Percentiles rank a stretch among this genome's conserved stretches.
Evolutionary conservation across 2,797 vertebrate genomes (phyloP).

Genomic region (Crenichthys baileyi): DNA sequence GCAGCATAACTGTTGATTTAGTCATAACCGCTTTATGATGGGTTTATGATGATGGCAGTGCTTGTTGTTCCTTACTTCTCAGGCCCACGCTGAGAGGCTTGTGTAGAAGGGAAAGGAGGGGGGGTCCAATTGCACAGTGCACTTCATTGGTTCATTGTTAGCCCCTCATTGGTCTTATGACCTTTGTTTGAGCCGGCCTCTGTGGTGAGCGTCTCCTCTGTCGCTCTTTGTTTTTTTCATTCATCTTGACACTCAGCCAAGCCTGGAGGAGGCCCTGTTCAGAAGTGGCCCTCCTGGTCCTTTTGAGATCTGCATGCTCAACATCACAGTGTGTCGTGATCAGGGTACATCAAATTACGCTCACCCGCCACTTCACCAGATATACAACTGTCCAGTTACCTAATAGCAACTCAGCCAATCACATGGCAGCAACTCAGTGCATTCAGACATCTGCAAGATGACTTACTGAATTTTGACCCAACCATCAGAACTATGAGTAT

Average conservation of each 20-base stretch:
- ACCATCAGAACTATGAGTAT: not conserved
- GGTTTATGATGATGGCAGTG: conserved; percentile 48
- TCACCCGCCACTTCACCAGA: no score
- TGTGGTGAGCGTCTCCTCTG: conserved; percentile 26
- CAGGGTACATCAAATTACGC: no score
- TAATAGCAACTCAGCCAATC: no score
- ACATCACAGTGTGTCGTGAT: conserved; percentile 1
- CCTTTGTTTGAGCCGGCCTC: conserved; percentile 52
- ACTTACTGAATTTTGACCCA: not conserved
- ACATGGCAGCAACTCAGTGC: no score
- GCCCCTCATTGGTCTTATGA: conserved; percentile 61
- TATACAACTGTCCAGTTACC: not conserved
- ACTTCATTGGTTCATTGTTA: conserved; percentile 62
- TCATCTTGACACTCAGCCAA: conserved; percentile 20
- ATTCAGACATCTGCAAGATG: not conserved
- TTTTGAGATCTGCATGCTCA: conserved; percentile 60
- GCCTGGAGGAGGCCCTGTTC: conserved; percentile 33
- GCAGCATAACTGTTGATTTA: conserved; percentile 51
- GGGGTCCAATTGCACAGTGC: conserved; percentile 30
- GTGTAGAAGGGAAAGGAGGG: conserved; percentile 33
- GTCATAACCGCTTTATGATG: conserved; percentile 58
- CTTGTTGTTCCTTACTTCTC: conserved; percentile 43
- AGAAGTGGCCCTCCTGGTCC: conserved; percentile 27
- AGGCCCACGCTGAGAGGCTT: conserved; percentile 54
- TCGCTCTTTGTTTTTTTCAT: conserved; percentile 12